Base-by-base conservation (phyloP, 1,140 invertebrate species). In the Heliconius himera region DNA sequence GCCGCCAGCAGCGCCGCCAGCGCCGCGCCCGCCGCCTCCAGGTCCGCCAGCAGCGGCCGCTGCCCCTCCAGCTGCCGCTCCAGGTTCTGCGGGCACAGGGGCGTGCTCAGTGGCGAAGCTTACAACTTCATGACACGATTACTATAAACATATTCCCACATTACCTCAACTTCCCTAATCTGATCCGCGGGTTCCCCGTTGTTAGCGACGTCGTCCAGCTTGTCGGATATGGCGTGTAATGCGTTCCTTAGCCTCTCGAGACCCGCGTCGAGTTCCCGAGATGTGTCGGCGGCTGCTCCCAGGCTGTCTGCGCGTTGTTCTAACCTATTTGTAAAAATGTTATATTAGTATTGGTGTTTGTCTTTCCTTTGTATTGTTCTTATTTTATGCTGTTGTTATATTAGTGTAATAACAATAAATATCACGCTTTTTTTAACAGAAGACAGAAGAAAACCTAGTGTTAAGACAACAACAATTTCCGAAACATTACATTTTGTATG, bases 1-100 rank as follows among this genome's bases (percentile, higher is more conserved):
- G 99, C 98, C 78, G 98, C 98, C n/a, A 99, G 95, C 71, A 98
- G 98, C 78, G 98, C 97, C 87, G 97, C 98, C 0, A 99, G 92
- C 54, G 98, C 97, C 16, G 97, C 97, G 16, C 98, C 98, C 1
- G 98, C 96, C 8, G 97, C 96, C 91, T 99, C 98, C 38, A 98
- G 96, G 91, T 99, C 98, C 11, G 98, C 97, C 71, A 99, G 91
- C 8, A 98, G 91, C 1, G 98, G 98, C 49, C 98, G 95, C 87
- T 98, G 97, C 8, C 97, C 97, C 91, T 98, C 97, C 70, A 99
- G 92, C 88, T 99, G 98, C 22, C 98, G 95, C 88, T 99, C 98
- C 11, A 99, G 93, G 87, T 97, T 97, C 95, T 95, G 33, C 1
- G 33, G 33, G 6, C 33, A 6, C 0, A 33, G 3, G 3, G 3